phyloP scores from a whole-genome alignment of 2,797 vertebrate species.

The Pseudochirops corinnae region DNA sequence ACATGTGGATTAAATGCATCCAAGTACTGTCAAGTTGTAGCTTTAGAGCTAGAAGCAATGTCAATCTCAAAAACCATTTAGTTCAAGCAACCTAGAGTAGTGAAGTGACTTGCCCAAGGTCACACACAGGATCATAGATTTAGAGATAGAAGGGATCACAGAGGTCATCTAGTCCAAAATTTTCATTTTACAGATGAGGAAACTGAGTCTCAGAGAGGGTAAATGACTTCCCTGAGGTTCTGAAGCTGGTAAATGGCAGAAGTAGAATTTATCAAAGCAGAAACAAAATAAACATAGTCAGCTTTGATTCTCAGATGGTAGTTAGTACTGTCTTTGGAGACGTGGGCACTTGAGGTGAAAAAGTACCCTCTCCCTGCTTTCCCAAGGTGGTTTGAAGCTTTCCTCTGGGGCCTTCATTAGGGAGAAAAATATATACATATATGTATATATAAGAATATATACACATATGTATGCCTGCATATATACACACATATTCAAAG shows the following conservation, averaged over 20 bases:
- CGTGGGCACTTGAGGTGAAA: not conserved
- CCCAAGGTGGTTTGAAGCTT: not conserved
- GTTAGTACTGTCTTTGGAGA: not conserved
- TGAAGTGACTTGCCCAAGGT: not conserved
- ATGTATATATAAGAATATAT: not conserved
- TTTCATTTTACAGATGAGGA: not conserved
- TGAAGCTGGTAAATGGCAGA: not conserved
- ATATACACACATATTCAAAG: not conserved
- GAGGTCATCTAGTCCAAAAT: not conserved
- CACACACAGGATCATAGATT: not conserved
- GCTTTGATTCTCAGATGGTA: not conserved
- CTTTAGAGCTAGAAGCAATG: not conserved
- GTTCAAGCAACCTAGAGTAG: not conserved
- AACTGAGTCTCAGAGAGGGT: not conserved
- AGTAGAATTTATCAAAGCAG: not conserved
- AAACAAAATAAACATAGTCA: not conserved
- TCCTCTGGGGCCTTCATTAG: not conserved
- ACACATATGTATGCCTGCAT: not conserved
- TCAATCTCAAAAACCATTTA: not conserved
- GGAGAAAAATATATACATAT: not conserved
- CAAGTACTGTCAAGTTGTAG: not conserved
- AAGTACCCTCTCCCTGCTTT: not conserved
- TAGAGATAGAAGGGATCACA: not conserved
- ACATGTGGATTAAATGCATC: not conserved
- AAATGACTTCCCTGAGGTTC: not conserved